Percentiles rank a stretch among this genome's conserved stretches.
Conservation (phyloP, 2,797 vertebrate genomes). For the Brachyrhaphis roseni region DNA sequence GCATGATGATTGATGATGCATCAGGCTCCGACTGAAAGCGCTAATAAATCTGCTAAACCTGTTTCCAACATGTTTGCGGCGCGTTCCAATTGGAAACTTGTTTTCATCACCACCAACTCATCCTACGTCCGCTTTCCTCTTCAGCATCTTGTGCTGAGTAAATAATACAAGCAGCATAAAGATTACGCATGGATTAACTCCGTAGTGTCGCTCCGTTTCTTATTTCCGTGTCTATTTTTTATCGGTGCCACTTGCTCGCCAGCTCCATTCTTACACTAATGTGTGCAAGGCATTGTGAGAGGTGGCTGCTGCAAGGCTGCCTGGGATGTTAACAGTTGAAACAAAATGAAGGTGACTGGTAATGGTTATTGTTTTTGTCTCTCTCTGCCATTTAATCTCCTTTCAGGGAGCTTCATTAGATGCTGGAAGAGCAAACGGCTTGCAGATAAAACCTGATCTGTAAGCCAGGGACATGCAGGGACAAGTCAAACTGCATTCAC, state of each 20-base stretch:
- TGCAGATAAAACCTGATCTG: constrained; percentile 77
- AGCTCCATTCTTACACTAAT: constrained; percentile 31
- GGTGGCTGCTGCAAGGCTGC: constrained; percentile 42
- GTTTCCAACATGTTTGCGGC: constrained; percentile 37
- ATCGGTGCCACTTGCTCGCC: constrained; percentile 22
- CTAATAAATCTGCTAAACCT: constrained; percentile 54
- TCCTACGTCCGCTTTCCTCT: constrained; percentile 11
- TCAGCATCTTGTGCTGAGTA: constrained; percentile 14
- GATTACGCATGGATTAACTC: constrained; percentile 5
- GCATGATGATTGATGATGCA: constrained; percentile 54
- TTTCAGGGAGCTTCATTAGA: constrained; percentile 79
- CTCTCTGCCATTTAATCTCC: constrained; percentile 80
- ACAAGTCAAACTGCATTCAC: constrained; percentile 69
- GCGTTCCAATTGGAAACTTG: constrained; percentile 34
- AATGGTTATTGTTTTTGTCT: constrained; percentile 79
- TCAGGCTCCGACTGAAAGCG: constrained; percentile 43
- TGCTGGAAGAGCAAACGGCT: constrained; percentile 69
- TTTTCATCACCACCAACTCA: constrained; percentile 11
- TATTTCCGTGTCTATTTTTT: constrained; percentile 42
- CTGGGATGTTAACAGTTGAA: constrained; percentile 59
- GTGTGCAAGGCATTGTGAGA: constrained; percentile 35
- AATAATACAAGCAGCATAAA: constrained; percentile 13
- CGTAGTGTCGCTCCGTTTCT: constrained; percentile 16
- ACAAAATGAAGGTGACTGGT: constrained; percentile 78
- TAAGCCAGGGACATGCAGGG: constrained; percentile 69